phyloP scores from a whole-genome alignment of 2,888 invertebrate genomes.

The Lagria hirta region DNA sequence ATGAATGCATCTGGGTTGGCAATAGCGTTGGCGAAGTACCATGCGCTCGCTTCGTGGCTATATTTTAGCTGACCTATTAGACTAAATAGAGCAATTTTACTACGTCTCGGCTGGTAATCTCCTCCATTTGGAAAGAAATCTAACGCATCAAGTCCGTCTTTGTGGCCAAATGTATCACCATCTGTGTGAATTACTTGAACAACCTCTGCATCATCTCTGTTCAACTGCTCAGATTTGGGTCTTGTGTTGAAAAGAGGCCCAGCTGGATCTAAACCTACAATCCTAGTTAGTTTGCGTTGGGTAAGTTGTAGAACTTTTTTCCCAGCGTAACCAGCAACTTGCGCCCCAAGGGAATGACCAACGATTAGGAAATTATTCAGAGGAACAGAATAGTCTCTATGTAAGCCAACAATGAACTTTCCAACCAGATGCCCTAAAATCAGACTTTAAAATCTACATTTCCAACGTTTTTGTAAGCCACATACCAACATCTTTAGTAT shows the following conservation, averaged over 20 bases:
- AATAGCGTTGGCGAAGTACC: conserved; percentile 41
- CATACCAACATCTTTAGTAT: conserved; percentile 43
- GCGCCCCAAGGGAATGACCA: conserved; percentile 45
- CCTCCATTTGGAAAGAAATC: conserved; percentile 48
- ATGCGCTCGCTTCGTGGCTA: conserved; percentile 38
- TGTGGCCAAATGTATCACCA: conserved; percentile 41
- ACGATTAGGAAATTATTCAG: conserved; percentile 36
- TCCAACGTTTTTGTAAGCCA: no score
- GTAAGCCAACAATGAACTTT: conserved; percentile 35
- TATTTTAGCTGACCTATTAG: conserved; percentile 31
- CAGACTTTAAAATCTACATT: no score
- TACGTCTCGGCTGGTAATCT: conserved; percentile 43
- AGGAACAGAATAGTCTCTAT: conserved; percentile 35
- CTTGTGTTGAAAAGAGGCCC: conserved; percentile 37
- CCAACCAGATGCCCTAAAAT: conserved; percentile 36
- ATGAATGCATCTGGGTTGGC: conserved; percentile 35
- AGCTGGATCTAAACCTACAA: conserved; percentile 44
- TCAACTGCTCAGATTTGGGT: conserved; percentile 37
- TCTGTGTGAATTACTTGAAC: conserved; percentile 46
- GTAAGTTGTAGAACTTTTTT: conserved; percentile 36
- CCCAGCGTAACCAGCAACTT: conserved; percentile 40
- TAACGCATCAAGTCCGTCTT: conserved; percentile 37
- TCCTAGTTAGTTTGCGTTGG: conserved; percentile 35
- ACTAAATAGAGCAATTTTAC: conserved; percentile 33
- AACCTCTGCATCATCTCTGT: conserved; percentile 41